Base-by-base conservation (phyloP, 2,888 invertebrate genomes). In the Encarsia formosa region DNA sequence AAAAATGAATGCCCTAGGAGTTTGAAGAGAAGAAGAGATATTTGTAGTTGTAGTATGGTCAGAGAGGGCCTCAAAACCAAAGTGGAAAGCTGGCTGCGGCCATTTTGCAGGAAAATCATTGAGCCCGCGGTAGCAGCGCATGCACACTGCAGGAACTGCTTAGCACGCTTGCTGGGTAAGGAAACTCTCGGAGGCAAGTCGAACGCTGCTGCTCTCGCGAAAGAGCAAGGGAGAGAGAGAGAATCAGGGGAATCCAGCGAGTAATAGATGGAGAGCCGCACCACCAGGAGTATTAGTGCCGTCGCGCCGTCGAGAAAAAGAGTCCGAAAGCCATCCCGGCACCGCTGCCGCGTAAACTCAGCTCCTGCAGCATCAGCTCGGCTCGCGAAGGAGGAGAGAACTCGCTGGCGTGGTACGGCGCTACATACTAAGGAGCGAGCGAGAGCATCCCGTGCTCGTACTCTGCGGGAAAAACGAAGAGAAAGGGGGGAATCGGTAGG, bases 101-200 rank as follows among this genome's bases (percentile, higher is more conserved):
- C 54, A 54, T 54, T 57, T 53, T 54, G 53, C 54, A 57, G 57
- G 47, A 48, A 53, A 42, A 18, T 8, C 16, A 37, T 15, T 13
- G 13, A 29, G 23, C 3, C 20, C 2, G 45, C 19, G 5, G 23
- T 8, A 29, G 35, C 20, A 37, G 18, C 31, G 52, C 43, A 49
- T 9, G 24, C 23, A 26, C 40, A 39, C 38, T 56, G 48, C 58
- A 56, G 59, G 59, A 56, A 56, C 60, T 58, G 59, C 53, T 56
- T 52, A 57, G 50, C 53, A 39, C 49, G 18, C 9, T 5, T 13
- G 34, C 29, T 47, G 8, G 56, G 48, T 44, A 49, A 49, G 51
- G 58, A 45, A 52, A 54, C 43, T n/a, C n/a, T n/a, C n/a, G 55
- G 49, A 56, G 57, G 56, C 51, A 52, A 54, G 54, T n/a, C n/a